Evolutionary conservation across 2,113 vertebrate genomes (phyloP).

Genomic region (Petrocephalus microphthalmus): DNA sequence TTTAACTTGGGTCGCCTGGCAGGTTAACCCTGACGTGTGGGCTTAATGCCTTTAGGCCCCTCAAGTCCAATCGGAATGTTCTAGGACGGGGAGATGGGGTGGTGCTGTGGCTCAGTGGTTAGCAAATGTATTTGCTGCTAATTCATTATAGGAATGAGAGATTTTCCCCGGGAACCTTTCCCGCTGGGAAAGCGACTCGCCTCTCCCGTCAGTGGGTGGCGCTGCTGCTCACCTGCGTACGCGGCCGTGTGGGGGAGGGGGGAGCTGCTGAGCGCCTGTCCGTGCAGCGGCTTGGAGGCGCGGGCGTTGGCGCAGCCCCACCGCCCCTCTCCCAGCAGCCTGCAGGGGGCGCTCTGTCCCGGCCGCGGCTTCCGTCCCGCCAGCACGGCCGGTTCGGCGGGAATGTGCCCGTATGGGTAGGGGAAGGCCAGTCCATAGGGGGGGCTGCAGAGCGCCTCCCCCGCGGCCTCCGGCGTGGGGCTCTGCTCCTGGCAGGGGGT

Average conservation of each 20-base stretch:
- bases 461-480: constrained; percentile 59
- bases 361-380: constrained; percentile 59
- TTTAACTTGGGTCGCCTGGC: background rate
- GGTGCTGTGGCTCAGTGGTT: background rate
- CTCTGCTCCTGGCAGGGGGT: constrained; percentile 59
- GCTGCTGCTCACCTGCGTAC: constrained; percentile 65
- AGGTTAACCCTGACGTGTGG: background rate
- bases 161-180: background rate
- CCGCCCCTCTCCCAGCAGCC: constrained; percentile 71
- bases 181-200: background rate
- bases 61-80: background rate
- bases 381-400: constrained; percentile 62
- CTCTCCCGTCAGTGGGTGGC: background rate
- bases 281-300: constrained; percentile 51
- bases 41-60: background rate
- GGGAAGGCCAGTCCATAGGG: constrained; percentile 69
- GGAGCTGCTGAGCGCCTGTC: constrained; percentile 50
- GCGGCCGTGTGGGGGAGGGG: constrained; percentile 52
- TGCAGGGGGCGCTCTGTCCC: constrained; percentile 57
- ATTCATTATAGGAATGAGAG: background rate
- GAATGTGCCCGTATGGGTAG: constrained; percentile 69
- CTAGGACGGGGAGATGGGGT: background rate
- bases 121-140: background rate
- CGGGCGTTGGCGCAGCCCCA: constrained; percentile 67
- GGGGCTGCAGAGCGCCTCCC: constrained; percentile 60